Evolutionary conservation across 2,113 vertebrate genomes (phyloP), one percentile per base, ranked within the genome.

Genomic region (Blennius ocellaris): DNA sequence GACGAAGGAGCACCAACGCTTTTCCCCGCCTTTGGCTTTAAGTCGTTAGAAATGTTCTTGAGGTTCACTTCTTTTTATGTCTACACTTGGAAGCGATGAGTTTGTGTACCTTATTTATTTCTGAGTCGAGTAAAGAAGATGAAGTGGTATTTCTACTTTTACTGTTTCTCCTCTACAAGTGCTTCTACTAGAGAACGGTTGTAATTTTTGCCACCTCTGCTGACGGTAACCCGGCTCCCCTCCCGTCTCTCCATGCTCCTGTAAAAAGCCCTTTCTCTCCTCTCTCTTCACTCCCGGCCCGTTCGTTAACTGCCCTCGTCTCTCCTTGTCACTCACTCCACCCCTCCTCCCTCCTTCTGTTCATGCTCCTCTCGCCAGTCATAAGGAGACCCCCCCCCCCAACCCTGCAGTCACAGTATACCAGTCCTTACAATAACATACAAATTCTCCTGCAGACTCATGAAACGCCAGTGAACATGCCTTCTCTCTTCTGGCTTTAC

Each of bases 381-480:
- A 77, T 17, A 51, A 58, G 76, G 73, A 77, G 52, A 78, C 62
- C 78, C 80, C 63, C 78, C 80, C 63, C 21, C 21, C 38, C 47
- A 14, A 61, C 61, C 44, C 8, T 56, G 61, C 44, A 14, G 57
- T 76, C 73, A 58, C 17, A 58, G 47, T 57, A 36, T 60, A 44
- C 55, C 59, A 57, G 69, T 47, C 39, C 60, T 68, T 72, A 71
- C 70, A 89, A 82, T 70, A 86, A 86, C 83, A 81, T 61, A 61
- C 60, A 70, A 55, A 64, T 69, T 76, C 74, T 79, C 60, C 61
- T 16, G 10, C 65, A 71, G 57, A 48, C 59, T 75, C 60, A 47
- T 73, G 70, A 85, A 86, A 71, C 57, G 11, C 49, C 59, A 16
- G 53, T 50, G 73, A 82, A 45, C 57, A 69, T 0, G 7, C 77